Evolutionary conservation across 2,113 vertebrate species (phyloP).

Genomic region (Amphiprion percula): DNA sequence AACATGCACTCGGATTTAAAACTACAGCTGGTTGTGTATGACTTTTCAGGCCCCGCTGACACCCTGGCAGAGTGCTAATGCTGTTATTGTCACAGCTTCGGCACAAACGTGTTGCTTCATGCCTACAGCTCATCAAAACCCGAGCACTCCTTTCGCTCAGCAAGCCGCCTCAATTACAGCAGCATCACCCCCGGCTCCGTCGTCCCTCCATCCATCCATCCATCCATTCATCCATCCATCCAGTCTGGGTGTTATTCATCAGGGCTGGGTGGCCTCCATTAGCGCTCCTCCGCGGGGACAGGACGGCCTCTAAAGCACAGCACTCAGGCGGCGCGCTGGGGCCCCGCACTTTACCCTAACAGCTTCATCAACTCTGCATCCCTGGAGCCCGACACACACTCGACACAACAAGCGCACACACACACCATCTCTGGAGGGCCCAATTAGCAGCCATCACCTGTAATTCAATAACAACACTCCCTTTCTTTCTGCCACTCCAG

Average conservation of each 20-base stretch:
- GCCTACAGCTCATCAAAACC: constrained; percentile 55
- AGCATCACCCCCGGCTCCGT: constrained; percentile 25
- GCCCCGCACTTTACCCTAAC: constrained; percentile 75
- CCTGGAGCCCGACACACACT: constrained; percentile 61
- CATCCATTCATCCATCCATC: constrained; percentile 32
- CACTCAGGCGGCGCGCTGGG: constrained; percentile 64
- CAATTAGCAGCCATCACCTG: constrained; percentile 82
- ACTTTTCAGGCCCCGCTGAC: constrained; percentile 13
- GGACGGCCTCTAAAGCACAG: constrained; percentile 58
- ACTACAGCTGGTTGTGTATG: not conserved
- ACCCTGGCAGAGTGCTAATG: constrained; percentile 19
- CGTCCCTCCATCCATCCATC: constrained; percentile 21
- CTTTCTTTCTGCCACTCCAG: constrained; percentile 54
- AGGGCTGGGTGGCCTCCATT: constrained; percentile 71
- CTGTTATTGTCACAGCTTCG: constrained; percentile 37
- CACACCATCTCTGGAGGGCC: constrained; percentile 70
- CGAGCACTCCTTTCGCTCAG: not conserved
- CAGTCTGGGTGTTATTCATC: constrained; percentile 62
- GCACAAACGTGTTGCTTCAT: constrained; percentile 55
- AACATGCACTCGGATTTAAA: not conserved
- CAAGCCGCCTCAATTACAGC: constrained; percentile 57
- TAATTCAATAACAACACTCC: constrained; percentile 77
- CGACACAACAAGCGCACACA: constrained; percentile 29
- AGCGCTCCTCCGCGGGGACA: constrained; percentile 67
- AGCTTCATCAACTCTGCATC: constrained; percentile 74